phyloP scores from a whole-genome alignment of 2,113 vertebrate genomes.

The Neogale vison region DNA sequence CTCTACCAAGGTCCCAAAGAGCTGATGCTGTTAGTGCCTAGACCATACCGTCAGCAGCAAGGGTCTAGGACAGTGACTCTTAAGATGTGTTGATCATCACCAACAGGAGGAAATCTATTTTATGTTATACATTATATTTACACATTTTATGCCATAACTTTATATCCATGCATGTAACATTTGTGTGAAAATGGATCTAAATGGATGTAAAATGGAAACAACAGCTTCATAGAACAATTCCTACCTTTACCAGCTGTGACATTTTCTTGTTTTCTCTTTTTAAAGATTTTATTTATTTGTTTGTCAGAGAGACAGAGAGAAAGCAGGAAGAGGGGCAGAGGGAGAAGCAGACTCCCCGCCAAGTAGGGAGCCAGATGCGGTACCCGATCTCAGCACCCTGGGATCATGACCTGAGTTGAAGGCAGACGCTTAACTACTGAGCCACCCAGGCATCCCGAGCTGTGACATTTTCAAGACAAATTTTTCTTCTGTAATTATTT shows the following conservation, averaged over 20 bases:
- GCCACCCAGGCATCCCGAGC: not conserved
- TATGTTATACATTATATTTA: not conserved
- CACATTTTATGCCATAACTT: not conserved
- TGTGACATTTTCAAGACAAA: not conserved
- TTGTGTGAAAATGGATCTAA: not conserved
- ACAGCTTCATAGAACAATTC: conserved; percentile 2
- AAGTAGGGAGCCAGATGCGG: not conserved
- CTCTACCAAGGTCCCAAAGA: not conserved
- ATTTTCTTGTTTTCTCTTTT: not conserved
- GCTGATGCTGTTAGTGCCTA: not conserved
- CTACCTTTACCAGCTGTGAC: not conserved
- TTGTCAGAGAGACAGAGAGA: not conserved
- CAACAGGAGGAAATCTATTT: not conserved
- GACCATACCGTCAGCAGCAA: not conserved
- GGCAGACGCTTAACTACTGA: not conserved
- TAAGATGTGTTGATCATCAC: not conserved
- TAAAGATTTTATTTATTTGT: not conserved
- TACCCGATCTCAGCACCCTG: not conserved
- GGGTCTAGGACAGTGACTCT: not conserved
- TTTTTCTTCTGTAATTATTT: conserved; percentile 31
- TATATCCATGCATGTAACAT: not conserved
- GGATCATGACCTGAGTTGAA: not conserved
- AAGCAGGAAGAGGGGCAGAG: not conserved
- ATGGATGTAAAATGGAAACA: not conserved
- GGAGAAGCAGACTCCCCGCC: not conserved